A percentile compares a stretch with the other conserved stretches of the same genome.
Evolutionary conservation across 2,113 vertebrate genomes (phyloP).

Genomic region (Miniopterus natalensis): DNA sequence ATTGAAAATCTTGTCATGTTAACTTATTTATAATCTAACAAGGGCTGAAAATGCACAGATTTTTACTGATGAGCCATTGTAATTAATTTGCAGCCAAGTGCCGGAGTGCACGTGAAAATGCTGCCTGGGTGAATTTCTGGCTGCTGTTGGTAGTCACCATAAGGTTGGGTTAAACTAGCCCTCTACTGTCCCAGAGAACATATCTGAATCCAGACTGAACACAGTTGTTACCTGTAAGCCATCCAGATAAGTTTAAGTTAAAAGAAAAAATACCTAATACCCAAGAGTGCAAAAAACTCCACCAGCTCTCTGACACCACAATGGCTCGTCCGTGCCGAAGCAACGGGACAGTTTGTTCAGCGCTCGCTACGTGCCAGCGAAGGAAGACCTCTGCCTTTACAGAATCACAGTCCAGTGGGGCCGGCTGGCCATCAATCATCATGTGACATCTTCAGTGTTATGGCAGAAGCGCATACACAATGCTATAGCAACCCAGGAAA

Average conservation of each 20-base stretch:
- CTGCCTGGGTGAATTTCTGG: not conserved
- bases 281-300: not conserved
- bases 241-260: not conserved
- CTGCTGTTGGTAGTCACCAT: no score
- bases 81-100: not conserved
- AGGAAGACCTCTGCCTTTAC: not conserved
- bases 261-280: not conserved
- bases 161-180: not conserved
- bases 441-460: not conserved
- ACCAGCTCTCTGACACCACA: rapidly evolving
- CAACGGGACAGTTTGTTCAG: rapidly evolving
- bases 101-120: not conserved
- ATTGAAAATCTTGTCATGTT: slow-evolving; percentile 70
- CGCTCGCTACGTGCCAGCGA: not conserved
- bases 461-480: not conserved
- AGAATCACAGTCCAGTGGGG: not conserved
- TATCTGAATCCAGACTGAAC: not conserved
- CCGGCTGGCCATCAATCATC: not conserved
- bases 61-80: not conserved
- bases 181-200: not conserved
- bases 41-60: slow-evolving; percentile 43
- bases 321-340: not conserved
- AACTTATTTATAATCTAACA: slow-evolving; percentile 73
- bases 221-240: not conserved
- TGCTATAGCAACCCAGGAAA: not conserved